Conservation (phyloP, 2,797 vertebrate genomes). For the Naso thynnoides region DNA sequence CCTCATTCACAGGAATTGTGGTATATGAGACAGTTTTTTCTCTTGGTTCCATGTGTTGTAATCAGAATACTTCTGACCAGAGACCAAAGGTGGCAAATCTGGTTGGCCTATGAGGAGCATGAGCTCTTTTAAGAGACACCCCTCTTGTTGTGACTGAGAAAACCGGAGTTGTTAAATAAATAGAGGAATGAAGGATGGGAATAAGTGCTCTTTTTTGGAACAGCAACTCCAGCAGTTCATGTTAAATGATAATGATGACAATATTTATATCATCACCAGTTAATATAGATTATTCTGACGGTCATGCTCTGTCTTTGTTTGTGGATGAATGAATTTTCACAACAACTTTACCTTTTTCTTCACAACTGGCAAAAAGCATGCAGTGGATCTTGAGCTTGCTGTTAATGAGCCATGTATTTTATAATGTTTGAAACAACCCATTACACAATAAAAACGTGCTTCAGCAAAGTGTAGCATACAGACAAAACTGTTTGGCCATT, state of each 20-base stretch:
- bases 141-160: background rate
- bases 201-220: background rate
- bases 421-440: constrained; percentile 1
- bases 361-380: background rate
- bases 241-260: background rate
- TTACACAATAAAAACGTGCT: constrained; percentile 2
- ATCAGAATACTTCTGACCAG: background rate
- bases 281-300: background rate
- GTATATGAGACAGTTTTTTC: background rate
- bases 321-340: background rate
- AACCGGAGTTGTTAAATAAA: background rate
- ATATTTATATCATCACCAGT: background rate
- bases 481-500: background rate
- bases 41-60: background rate
- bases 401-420: background rate
- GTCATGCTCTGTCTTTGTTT: background rate
- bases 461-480: background rate
- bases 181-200: background rate
- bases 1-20: background rate
- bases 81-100: background rate
- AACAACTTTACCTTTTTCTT: too few relatives aligned
- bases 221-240: too few relatives aligned
- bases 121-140: background rate
- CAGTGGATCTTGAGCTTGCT: background rate
- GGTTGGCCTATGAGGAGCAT: background rate